Evolutionary conservation across 2,797 vertebrate species (phyloP).

Genomic region (Rhyacichthys aspro): DNA sequence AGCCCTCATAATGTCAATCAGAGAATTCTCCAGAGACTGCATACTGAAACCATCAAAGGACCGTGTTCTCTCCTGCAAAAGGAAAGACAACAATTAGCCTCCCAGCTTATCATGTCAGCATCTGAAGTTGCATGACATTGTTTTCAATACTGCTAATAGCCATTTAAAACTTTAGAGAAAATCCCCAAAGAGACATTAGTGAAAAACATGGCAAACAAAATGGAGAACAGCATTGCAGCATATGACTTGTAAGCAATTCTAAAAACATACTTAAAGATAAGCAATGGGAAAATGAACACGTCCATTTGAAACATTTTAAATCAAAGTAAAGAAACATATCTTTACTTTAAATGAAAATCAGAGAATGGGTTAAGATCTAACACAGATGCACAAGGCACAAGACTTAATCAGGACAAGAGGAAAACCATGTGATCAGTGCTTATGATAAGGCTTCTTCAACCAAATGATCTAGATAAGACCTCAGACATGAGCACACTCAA

Average conservation of each 20-base stretch:
- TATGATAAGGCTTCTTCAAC: conserved; percentile 64
- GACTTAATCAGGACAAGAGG: conserved; percentile 68
- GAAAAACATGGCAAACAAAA: conserved; percentile 41
- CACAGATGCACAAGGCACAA: conserved; percentile 55
- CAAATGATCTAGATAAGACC: conserved; percentile 56
- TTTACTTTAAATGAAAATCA: not conserved
- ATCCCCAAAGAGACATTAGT: conserved; percentile 11
- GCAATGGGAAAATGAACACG: not conserved
- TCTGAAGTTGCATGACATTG: conserved; percentile 26
- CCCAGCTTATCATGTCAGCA: conserved; percentile 29
- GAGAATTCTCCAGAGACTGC: conserved; percentile 98
- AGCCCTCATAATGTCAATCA: conserved; percentile 99
- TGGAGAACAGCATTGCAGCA: conserved; percentile 14
- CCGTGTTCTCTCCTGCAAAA: conserved; percentile 93
- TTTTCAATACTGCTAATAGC: conserved; percentile 32
- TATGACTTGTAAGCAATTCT: too few relatives aligned
- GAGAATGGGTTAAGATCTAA: conserved; percentile 25
- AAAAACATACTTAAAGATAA: too few relatives aligned
- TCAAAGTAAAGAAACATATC: not conserved
- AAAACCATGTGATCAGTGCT: conserved; percentile 68
- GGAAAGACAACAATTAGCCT: conserved; percentile 68
- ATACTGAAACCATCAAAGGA: conserved; percentile 94
- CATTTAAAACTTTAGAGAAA: conserved; percentile 20
- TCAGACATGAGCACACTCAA: conserved; percentile 40
- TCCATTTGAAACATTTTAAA: conserved; percentile 1